These are phyloP conservation scores for Chaenodraco wilsoni DNA, from an alignment of 2,797 vertebrate genomes.

Conservation along the genomic window DNA sequence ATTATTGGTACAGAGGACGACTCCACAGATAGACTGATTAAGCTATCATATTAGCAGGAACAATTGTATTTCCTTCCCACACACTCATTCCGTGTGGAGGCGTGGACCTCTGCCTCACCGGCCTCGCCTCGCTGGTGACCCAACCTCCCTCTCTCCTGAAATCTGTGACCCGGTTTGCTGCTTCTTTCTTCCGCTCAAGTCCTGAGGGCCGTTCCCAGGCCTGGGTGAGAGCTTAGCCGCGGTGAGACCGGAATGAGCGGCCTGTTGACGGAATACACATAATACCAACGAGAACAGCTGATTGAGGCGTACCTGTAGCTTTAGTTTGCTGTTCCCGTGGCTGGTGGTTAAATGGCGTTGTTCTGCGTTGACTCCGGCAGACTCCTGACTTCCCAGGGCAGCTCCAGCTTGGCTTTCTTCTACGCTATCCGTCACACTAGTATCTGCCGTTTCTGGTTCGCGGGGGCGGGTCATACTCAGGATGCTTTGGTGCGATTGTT, in stretches of 20 bases:
- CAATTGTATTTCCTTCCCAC: constrained; percentile 15
- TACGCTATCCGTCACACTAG: constrained; percentile 66
- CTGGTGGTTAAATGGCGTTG: constrained; percentile 69
- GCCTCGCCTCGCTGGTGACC: constrained; percentile 57
- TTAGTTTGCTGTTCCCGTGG: constrained; percentile 39
- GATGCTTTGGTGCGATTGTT: constrained; percentile 55
- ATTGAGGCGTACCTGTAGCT: constrained; percentile 71
- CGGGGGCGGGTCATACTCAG: constrained; percentile 73
- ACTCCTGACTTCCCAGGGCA: constrained; percentile 74
- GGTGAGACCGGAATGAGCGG: constrained; percentile 10
- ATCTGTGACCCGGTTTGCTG: constrained; percentile 68
- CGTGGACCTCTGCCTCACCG: constrained; percentile 48
- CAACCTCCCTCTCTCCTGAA: constrained; percentile 69
- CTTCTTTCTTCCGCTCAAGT: constrained; percentile 52
- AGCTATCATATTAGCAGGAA: background rate
- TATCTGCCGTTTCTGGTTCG: constrained; percentile 73
- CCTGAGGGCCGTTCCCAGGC: constrained; percentile 75
- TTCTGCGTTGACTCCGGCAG: constrained; percentile 65
- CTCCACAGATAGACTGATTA: constrained; percentile 3
- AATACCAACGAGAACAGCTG: background rate
- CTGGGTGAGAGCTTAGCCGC: constrained; percentile 59
- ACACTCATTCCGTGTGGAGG: constrained; percentile 35
- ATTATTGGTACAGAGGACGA: constrained; percentile 32
- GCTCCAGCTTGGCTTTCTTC: constrained; percentile 78
- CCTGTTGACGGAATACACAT: background rate